A percentile compares a stretch with the other conserved stretches of the same genome.
Conservation (phyloP, 1,140 invertebrate species). For the Liolophura sinensis region DNA sequence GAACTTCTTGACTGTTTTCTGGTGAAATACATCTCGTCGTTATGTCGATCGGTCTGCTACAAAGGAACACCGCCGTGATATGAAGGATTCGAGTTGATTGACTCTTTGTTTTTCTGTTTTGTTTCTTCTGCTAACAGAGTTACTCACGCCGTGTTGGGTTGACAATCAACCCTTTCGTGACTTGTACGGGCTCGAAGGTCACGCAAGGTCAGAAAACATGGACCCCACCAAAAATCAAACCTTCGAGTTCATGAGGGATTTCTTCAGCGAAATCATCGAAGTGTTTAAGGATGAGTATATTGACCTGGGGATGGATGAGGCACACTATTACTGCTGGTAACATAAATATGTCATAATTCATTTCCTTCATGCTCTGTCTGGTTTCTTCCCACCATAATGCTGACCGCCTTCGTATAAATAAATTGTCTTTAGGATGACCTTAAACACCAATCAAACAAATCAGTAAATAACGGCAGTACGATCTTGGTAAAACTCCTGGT, state of each 20-base stretch:
- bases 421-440: too few relatives aligned
- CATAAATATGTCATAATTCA: constrained; percentile 25
- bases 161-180: constrained; percentile 21
- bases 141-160: constrained; percentile 72
- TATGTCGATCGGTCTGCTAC: too few relatives aligned
- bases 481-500: too few relatives aligned
- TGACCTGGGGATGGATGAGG: constrained; percentile 82
- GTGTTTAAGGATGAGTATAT: constrained; percentile 53
- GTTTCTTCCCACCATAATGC: too few relatives aligned
- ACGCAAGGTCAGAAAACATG: constrained; percentile 35
- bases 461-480: too few relatives aligned
- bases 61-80: too few relatives aligned
- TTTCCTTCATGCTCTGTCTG: background rate
- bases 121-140: constrained; percentile 21
- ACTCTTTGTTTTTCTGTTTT: background rate
- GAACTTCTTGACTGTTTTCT: too few relatives aligned
- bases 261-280: constrained; percentile 42
- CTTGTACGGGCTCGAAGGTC: constrained; percentile 10
- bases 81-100: background rate
- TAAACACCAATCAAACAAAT: too few relatives aligned
- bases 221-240: constrained; percentile 43
- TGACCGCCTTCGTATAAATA: too few relatives aligned
- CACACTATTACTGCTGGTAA: constrained; percentile 82
- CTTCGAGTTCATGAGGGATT: constrained; percentile 42
- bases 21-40: too few relatives aligned